Evolutionary conservation across 1,140 invertebrate genomes (phyloP).

Genomic region (Wiebesia pumilae): DNA sequence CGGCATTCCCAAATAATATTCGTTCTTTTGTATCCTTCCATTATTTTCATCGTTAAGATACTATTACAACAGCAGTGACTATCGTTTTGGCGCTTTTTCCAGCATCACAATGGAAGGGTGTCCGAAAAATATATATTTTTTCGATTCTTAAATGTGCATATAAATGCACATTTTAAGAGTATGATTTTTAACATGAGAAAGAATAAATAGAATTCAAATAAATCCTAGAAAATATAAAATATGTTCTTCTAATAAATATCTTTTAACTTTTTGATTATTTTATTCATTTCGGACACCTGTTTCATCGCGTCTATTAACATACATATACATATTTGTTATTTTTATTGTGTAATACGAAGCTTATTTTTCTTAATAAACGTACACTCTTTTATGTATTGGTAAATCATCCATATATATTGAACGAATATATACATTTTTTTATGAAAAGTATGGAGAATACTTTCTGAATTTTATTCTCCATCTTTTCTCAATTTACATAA

Average conservation of each 20-base stretch:
- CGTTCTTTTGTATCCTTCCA: neutral
- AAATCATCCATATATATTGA: slow-evolving; percentile 58
- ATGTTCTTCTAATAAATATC: neutral
- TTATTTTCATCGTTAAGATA: neutral
- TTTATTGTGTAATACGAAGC: slow-evolving; percentile 34
- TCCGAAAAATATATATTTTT: slow-evolving; percentile 10
- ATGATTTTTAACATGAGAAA: neutral
- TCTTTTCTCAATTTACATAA: slow-evolving; percentile 25
- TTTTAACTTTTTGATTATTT: slow-evolving; percentile 15
- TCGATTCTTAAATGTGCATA: neutral
- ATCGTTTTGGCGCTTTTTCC: neutral
- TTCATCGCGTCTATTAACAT: slow-evolving; percentile 39
- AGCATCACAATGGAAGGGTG: neutral
- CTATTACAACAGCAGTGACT: neutral
- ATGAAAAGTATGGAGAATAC: slow-evolving; percentile 54
- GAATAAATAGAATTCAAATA: neutral
- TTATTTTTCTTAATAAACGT: slow-evolving; percentile 23
- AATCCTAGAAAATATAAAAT: neutral
- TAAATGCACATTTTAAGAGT: neutral
- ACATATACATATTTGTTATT: slow-evolving; percentile 25
- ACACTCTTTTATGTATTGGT: slow-evolving; percentile 55
- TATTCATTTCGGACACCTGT: slow-evolving; percentile 37
- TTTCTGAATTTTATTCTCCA: neutral
- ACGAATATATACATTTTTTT: slow-evolving; percentile 64
- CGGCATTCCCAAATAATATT: neutral